Percentiles rank a stretch among this genome's conserved stretches.
Conservation (phyloP, 2,797 vertebrate genomes). For the Choloepus didactylus region DNA sequence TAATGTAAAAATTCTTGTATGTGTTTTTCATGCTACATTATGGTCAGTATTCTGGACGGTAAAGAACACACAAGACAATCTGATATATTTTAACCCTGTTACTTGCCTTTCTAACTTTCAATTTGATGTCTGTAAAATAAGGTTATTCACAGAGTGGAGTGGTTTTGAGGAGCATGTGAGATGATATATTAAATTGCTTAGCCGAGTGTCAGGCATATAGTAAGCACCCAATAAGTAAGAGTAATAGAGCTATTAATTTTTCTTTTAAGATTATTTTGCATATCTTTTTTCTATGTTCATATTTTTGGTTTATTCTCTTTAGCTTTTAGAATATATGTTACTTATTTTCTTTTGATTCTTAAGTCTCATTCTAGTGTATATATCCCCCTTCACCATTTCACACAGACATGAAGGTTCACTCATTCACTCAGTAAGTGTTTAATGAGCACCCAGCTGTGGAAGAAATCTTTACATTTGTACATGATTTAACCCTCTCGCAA, state of each 20-base stretch:
- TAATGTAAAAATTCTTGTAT: neutral
- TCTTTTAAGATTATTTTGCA: neutral
- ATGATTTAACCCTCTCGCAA: neutral
- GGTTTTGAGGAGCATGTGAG: neutral
- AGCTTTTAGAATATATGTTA: neutral
- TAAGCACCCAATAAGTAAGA: neutral
- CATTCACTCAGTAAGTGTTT: neutral
- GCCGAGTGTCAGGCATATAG: neutral
- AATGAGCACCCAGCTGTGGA: neutral
- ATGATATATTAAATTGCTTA: neutral
- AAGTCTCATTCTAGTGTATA: neutral
- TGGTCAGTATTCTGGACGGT: neutral
- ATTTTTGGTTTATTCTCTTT: slow-evolving; percentile 23
- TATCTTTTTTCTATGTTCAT: neutral
- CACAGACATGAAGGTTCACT: neutral
- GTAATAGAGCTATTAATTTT: neutral
- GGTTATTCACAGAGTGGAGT: neutral
- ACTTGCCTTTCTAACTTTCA: neutral
- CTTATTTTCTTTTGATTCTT: neutral
- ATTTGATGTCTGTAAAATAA: neutral
- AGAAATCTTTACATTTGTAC: neutral
- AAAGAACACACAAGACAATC: neutral
- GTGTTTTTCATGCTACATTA: neutral
- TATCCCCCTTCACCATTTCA: neutral
- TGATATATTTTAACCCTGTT: neutral